Evolutionary conservation across 2,113 vertebrate species (phyloP), one percentile per base, ranked within the genome.

Genomic region (Delphinapterus leucas): DNA sequence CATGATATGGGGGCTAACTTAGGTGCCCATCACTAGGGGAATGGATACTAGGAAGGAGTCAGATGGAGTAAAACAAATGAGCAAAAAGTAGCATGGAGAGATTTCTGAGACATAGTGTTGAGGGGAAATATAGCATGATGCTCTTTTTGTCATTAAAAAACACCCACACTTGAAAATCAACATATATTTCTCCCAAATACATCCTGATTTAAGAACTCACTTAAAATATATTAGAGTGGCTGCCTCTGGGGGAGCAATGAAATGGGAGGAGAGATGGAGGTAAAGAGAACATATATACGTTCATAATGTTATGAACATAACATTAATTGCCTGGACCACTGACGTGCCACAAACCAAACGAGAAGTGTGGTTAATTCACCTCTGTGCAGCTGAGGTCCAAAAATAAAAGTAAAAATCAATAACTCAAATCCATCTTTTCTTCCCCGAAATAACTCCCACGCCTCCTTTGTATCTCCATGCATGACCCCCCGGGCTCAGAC

Each of bases 81-180:
- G 67, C 14, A 58, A n/a, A 58, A 61, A 28, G 63, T 41, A 18
- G 4, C 36, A 2, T 21, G 41, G 61, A 25, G 85, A 80, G 58
- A 41, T 36, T 73, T 47, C 28, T 17, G 65, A 44, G 17, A 15
- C 41, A 14, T 2, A 61, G 53, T 1, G 4, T 20, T 38, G 65
- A 77, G 18, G 33, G 49, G 25, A 67, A 71, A 58, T 47, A 17
- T 1, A 49, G 67, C 23, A 11, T 18, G 44, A 25, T 15, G 26
- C 33, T 25, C 55, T 23, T 47, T 47, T 15, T 77, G 36, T 95
- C 41, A 83, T 88, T 92, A 92, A 82, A 74, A 88, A 86, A 63
- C 67, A 47, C 47, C 21, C 81, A 12, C 21, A 25, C 44, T 28
- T n/a, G 58, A 82, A 90, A 74, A 49, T 55, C 61, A 79, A 36